These are phyloP conservation scores for Caenorhabditis drosophilae DNA, from an alignment of 2,888 invertebrate species.

Conservation along the genomic window DNA sequence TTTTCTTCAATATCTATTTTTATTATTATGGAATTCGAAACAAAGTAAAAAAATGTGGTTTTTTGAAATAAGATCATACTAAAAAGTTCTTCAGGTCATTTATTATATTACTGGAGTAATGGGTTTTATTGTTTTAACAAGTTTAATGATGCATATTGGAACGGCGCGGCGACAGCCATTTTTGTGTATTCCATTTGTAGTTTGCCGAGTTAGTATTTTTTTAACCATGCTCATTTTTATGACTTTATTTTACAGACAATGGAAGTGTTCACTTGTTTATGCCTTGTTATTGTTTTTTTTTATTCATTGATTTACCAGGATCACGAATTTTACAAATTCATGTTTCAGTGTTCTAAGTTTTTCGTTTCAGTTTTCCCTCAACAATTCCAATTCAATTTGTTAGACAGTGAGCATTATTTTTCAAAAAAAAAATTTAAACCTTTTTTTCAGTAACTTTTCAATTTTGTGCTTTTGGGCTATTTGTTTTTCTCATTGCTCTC, in stretches of 20 bases:
- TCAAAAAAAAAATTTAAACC: not conserved
- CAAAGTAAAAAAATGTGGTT: constrained; percentile 1
- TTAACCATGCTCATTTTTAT: not conserved
- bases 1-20: constrained; percentile 4
- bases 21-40: constrained; percentile 20
- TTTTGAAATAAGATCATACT: not conserved
- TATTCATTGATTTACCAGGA: constrained; percentile 17
- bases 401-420: constrained; percentile 27
- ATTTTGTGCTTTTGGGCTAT: constrained; percentile 16
- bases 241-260: constrained; percentile 28
- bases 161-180: constrained; percentile 37
- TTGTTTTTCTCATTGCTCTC: constrained; percentile 8
- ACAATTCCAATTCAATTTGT: constrained; percentile 12
- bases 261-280: constrained; percentile 28
- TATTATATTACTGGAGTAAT: constrained; percentile 13
- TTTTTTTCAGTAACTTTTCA: constrained; percentile 26
- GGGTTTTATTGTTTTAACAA: constrained; percentile 15
- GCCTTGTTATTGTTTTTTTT: constrained; percentile 15
- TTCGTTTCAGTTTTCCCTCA: constrained; percentile 2
- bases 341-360: constrained; percentile 13
- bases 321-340: constrained; percentile 13
- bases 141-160: constrained; percentile 36
- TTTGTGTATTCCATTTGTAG: constrained; percentile 41
- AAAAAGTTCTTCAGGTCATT: constrained; percentile 14
- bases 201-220: constrained; percentile 29